Base-by-base conservation (phyloP, 2,888 invertebrate species). In the Tenodera sinensis region DNA sequence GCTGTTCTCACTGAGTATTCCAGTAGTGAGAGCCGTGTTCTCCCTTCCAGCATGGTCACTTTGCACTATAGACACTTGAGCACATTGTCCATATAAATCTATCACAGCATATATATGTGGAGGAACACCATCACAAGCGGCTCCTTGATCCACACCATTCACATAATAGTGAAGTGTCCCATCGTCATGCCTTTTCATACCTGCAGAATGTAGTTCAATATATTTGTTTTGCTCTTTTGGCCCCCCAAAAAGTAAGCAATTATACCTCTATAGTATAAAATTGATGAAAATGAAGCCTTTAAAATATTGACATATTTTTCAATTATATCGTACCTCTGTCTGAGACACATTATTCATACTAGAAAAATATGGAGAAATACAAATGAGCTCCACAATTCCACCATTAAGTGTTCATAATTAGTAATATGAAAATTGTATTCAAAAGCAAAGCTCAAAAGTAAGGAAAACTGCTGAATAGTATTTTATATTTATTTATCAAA, bases 1-100 rank as follows among this genome's bases (percentile, higher is more conserved):
- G 42, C 88, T 88, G 83, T 89, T 89, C 83, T 89, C 89, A 85
- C 89, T 89, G 12, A 85, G 9, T 4, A 83, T 83, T n/a, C 89
- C 89, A 25, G 54, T 83, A 20, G 86, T 71, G 34, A 54, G 83
- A 1, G 89, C 81, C 28, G 83, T 47, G 54, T 83, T 71, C 27
- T 89, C 89, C 54, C 89, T 34, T 12, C 89, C 47, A 14, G 87
- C 54, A 27, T 82, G 90, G 54, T 91, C 90, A 89, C 91, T 91
- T 28, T 91, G 92, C 0, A 91, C 88, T 71, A 94, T 93, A 54
- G 94, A 93, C 28, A 98, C 98, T 95, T 98, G 98, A 1, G 98
- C 97, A 93, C 99, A 99, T 92, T 98, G 98, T 0, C 98, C 98
- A 92, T 98, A 98, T 88, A 99, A 94, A 94, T 99, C 98, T 87